Percentiles rank a stretch among this genome's conserved stretches.
Evolutionary conservation across 92 coral and sea anemone species (phyloP).

Genomic region (Palythoa grandiflora): DNA sequence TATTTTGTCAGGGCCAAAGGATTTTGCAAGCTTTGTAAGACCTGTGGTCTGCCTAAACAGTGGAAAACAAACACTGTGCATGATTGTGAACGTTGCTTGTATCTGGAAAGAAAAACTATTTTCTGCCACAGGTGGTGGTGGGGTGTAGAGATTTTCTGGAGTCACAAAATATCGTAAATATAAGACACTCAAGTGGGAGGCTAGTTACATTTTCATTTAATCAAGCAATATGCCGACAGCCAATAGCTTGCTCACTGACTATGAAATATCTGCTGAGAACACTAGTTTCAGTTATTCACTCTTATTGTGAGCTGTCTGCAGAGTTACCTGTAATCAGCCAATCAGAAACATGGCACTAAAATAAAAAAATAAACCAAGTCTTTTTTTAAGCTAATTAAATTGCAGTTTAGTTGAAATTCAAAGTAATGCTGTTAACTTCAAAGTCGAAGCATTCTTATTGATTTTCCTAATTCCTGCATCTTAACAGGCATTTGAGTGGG

Average conservation of each 20-base stretch:
- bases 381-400: neutral
- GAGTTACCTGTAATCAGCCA: neutral
- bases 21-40: no score
- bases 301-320: neutral
- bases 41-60: no score
- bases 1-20: no score
- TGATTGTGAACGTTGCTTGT: no score
- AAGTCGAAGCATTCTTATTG: neutral
- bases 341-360: neutral
- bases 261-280: neutral
- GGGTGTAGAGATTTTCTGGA: neutral
- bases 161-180: neutral
- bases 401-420: neutral
- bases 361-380: neutral
- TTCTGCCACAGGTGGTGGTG: neutral
- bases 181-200: neutral
- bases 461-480: neutral
- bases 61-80: no score
- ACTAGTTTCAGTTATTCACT: neutral
- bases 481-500: neutral
- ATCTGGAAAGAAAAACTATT: neutral
- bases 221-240: neutral
- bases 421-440: neutral
- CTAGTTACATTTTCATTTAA: slow-evolving; percentile 1
- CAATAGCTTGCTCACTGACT: neutral